Conservation (phyloP, 2,888 invertebrate genomes). For the Glaucopsyche alexis region DNA sequence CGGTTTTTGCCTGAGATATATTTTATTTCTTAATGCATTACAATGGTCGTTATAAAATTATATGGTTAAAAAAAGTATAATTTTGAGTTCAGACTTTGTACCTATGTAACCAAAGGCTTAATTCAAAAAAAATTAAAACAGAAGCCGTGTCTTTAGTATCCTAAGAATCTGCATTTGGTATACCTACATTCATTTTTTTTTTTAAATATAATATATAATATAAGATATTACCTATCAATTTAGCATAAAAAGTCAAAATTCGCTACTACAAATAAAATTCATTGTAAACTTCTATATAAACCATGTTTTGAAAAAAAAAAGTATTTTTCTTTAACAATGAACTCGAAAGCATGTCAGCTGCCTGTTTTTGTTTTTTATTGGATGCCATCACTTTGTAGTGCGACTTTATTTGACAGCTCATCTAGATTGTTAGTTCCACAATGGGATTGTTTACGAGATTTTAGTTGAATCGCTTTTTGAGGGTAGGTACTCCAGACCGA, state of each 20-base stretch:
- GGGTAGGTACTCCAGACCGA: not conserved
- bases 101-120: not conserved
- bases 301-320: not conserved
- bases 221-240: no score
- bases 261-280: not conserved
- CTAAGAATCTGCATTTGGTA: not conserved
- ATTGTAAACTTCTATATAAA: not conserved
- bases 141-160: not conserved
- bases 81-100: not conserved
- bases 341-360: not conserved
- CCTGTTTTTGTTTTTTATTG: constrained; percentile 16
- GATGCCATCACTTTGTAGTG: constrained; percentile 20
- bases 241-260: not conserved
- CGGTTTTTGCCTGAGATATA: not conserved
- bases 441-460: constrained; percentile 18
- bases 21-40: not conserved
- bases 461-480: constrained; percentile 14
- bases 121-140: not conserved
- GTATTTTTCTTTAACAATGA: constrained; percentile 24
- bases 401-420: constrained; percentile 23
- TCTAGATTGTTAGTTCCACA: constrained; percentile 9
- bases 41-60: not conserved
- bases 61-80: not conserved
- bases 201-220: not conserved
- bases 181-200: not conserved